These are phyloP conservation scores for Amiota mariae DNA, from an alignment of 2,888 invertebrate species.

Conservation along the genomic window DNA sequence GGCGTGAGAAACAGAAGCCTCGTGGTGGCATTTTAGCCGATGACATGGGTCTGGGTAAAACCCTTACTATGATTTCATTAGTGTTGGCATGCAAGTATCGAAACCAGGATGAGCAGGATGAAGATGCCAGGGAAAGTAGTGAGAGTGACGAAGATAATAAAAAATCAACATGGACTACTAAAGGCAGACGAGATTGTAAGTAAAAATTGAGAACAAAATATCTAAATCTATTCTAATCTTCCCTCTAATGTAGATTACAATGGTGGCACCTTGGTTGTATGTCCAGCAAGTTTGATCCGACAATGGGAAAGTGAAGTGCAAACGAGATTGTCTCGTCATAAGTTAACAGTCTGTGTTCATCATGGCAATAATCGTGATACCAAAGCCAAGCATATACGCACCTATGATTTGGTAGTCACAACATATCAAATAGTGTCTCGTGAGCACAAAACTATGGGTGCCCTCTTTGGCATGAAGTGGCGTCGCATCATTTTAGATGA, in stretches of 20 bases:
- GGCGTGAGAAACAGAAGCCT: slow-evolving; percentile 91
- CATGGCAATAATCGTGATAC: slow-evolving; percentile 86
- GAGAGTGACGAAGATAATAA: slow-evolving; percentile 54
- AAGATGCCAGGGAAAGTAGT: slow-evolving; percentile 43
- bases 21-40: slow-evolving; percentile 89
- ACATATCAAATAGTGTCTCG: slow-evolving; percentile 86
- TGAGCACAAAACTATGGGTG: slow-evolving; percentile 77
- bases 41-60: slow-evolving; percentile 78
- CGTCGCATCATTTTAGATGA: slow-evolving; percentile 92
- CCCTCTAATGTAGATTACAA: slow-evolving; percentile 70
- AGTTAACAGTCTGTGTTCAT: slow-evolving; percentile 81
- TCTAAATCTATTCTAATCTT: neutral
- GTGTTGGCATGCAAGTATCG: slow-evolving; percentile 77
- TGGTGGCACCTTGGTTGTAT: slow-evolving; percentile 90
- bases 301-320: slow-evolving; percentile 92
- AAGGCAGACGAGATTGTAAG: slow-evolving; percentile 68
- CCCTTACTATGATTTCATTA: slow-evolving; percentile 86
- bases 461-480: slow-evolving; percentile 84
- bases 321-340: slow-evolving; percentile 77
- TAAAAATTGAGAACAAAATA: too few relatives aligned
- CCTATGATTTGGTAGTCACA: slow-evolving; percentile 88
- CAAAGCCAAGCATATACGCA: slow-evolving; percentile 78
- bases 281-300: slow-evolving; percentile 91
- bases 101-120: slow-evolving; percentile 62
- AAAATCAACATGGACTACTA: slow-evolving; percentile 62